phyloP scores from a whole-genome alignment of 2,888 invertebrate species.

The Junonia oenone region DNA sequence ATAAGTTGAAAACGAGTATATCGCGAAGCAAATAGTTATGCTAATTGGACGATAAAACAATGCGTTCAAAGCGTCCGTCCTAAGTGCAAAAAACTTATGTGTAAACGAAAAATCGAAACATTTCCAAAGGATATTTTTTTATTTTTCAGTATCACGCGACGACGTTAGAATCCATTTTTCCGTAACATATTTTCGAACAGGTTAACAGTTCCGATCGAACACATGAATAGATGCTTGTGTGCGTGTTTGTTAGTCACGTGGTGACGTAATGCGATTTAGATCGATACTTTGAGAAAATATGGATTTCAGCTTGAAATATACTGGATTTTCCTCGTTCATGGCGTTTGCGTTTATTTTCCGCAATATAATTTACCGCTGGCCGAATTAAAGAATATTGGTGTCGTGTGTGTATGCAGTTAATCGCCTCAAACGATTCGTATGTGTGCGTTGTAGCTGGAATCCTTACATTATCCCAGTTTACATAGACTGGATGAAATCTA shows the following conservation, averaged over 20 bases:
- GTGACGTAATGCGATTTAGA: constrained; percentile 19
- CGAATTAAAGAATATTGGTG: background rate
- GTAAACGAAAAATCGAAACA: background rate
- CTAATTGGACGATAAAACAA: constrained; percentile 14
- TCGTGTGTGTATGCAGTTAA: background rate
- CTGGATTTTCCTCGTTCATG: background rate
- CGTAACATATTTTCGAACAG: background rate
- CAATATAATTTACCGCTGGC: too few species aligned
- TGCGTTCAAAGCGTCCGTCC: background rate
- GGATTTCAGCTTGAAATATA: background rate
- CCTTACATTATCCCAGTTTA: background rate
- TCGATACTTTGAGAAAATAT: constrained; percentile 8
- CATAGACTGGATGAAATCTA: background rate
- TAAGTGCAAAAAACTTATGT: background rate
- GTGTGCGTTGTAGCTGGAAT: background rate
- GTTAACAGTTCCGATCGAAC: background rate
- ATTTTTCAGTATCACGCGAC: background rate
- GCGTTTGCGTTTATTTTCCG: too few species aligned
- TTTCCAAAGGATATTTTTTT: background rate
- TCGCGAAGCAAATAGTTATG: background rate
- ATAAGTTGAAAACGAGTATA: background rate
- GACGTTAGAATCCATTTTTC: background rate
- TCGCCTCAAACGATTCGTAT: background rate
- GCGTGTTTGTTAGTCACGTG: constrained; percentile 16
- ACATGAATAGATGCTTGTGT: background rate